Percentiles rank a stretch among this genome's conserved stretches.
phyloP scores from a whole-genome alignment of 2,113 vertebrate genomes.

The Hemibagrus wyckioides region DNA sequence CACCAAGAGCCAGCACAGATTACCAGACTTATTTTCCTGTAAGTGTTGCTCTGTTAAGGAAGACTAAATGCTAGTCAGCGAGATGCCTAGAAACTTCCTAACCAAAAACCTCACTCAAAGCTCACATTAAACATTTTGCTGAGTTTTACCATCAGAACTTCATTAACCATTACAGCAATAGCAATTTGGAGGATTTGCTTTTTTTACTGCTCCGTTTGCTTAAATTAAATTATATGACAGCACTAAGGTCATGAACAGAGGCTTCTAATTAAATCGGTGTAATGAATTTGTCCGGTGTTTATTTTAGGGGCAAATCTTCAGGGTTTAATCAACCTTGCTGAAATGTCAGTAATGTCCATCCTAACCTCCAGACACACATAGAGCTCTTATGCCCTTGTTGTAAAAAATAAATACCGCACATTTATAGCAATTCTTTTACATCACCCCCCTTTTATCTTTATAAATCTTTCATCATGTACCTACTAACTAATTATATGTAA shows the following conservation, averaged over 20 bases:
- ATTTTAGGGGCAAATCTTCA: conserved; percentile 15
- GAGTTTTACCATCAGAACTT: neutral
- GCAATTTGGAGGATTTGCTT: conserved; percentile 36
- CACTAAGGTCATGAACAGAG: conserved; percentile 51
- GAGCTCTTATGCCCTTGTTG: neutral
- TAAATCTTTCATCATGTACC: too few species aligned
- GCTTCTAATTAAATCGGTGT: conserved; percentile 58
- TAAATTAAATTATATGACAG: conserved; percentile 58
- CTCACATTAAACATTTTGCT: too few species aligned
- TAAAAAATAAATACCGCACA: neutral
- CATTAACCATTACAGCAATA: conserved; percentile 54
- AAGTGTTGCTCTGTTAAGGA: neutral
- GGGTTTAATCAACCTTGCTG: conserved; percentile 50
- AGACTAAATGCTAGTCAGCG: neutral
- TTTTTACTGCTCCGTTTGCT: conserved; percentile 51
- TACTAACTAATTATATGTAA: neutral
- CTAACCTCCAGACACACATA: neutral
- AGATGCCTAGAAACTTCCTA: neutral
- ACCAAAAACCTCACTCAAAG: neutral
- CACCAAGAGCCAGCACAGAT: conserved; percentile 48
- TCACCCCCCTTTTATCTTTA: too few species aligned
- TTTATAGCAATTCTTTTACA: neutral
- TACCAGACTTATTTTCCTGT: neutral
- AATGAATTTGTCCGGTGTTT: conserved; percentile 52
- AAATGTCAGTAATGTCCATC: conserved; percentile 55